Evolutionary conservation across 2,797 vertebrate species (phyloP), one percentile per base, ranked within the genome.

Genomic region (Ibycter americanus): DNA sequence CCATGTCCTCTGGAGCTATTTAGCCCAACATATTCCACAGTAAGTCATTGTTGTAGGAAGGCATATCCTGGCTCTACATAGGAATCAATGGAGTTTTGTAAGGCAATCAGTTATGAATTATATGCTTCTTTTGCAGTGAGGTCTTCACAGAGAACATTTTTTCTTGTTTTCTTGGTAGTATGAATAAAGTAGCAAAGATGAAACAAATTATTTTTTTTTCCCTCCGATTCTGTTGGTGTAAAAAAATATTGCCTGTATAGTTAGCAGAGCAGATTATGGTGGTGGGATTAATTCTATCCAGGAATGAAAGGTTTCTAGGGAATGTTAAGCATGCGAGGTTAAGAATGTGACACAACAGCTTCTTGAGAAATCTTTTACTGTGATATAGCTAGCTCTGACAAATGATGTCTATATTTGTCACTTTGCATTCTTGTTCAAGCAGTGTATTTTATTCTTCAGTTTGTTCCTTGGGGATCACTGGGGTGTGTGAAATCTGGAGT

Each of bases 361-460:
- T 90, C 34, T 68, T 79, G 63, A 80, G 62, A 86, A 95, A 72
- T 67, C 56, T 72, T 46, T 89, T 87, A 40, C 22, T 87, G 61
- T 61, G 26, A n/a, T 71, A 54, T 7, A 79, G 20, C 25, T 46
- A 44, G 15, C 40, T 66, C 59, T 95, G 81, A 90, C 78, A 92
- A 83, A 72, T 90, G 52, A 95, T 84, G 36, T n/a, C 46, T 96
- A 1, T 77, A 91, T 95, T 93, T 95, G 77, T 84, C 90, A 92
- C 49, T 85, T 82, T 31, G 5, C 66, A 71, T 96, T 92, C 59
- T 52, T 89, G 27, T 82, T 90, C 73, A 80, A 84, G 19, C 7
- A 8, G 4, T 77, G 72, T 54, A 40, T 93, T 94, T 85, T 78
- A 78, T 74, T 96, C 70, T 76, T 65, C 71, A 71, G 22, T 77